Percentiles rank a stretch among this genome's conserved stretches.
Conservation (phyloP, 2,888 invertebrate species). For the Euplexia lucipara region DNA sequence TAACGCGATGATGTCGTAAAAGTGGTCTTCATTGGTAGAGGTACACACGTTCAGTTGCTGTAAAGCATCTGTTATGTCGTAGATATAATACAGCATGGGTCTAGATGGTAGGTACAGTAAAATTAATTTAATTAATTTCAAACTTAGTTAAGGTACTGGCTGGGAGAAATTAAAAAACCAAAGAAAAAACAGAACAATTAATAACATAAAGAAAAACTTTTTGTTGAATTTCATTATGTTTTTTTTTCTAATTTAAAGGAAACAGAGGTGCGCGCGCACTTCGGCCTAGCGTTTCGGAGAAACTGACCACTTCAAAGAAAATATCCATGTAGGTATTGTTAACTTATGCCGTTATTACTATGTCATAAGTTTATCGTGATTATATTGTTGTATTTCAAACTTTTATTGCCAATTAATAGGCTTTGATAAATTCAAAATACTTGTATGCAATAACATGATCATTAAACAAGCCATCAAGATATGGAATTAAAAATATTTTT, state of each 20-base stretch:
- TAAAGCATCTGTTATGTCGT: not conserved
- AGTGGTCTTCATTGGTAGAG: not conserved
- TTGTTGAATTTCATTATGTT: constrained; percentile 38
- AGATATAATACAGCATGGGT: not conserved
- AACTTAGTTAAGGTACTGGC: not conserved
- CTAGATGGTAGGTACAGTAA: not conserved
- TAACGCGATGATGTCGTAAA: not conserved
- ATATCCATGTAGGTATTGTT: constrained; percentile 27
- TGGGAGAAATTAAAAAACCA: constrained; percentile 50
- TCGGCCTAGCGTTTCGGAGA: not conserved
- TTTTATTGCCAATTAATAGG: constrained; percentile 54
- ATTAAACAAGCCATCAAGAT: constrained; percentile 52
- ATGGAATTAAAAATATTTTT: constrained; percentile 36
- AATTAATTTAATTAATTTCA: no score
- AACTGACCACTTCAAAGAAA: constrained; percentile 26
- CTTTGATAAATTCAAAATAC: constrained; percentile 51
- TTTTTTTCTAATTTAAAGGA: not conserved
- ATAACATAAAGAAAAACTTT: constrained; percentile 29
- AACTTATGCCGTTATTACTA: constrained; percentile 22
- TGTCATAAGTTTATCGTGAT: constrained; percentile 56
- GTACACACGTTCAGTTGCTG: not conserved
- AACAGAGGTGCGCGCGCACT: not conserved
- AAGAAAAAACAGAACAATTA: constrained; percentile 43
- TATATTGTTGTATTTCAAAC: constrained; percentile 39
- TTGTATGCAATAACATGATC: constrained; percentile 52